Evolutionary conservation across 2,113 vertebrate genomes (phyloP).

Genomic region (Tupaia tana): DNA sequence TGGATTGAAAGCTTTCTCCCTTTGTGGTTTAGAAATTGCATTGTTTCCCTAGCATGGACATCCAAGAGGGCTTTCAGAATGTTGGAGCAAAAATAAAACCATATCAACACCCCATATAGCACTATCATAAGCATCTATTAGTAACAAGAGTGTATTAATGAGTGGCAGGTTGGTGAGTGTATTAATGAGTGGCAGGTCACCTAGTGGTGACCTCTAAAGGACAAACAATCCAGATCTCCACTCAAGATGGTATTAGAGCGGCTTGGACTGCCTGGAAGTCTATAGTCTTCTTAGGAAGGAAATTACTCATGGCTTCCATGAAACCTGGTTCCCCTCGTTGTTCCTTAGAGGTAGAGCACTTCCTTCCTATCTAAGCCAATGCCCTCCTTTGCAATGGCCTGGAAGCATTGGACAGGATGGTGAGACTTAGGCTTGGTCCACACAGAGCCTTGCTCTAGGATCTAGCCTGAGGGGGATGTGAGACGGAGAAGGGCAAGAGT

Average conservation of each 20-base stretch:
- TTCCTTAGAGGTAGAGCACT: slow-evolving; percentile 18
- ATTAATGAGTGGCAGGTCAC: not conserved
- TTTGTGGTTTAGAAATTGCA: not conserved
- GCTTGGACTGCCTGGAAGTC: slow-evolving; percentile 57
- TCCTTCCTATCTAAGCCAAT: slow-evolving; percentile 55
- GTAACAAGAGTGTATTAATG: not conserved
- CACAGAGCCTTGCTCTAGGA: not conserved
- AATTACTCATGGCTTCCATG: slow-evolving; percentile 75
- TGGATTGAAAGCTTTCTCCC: not conserved
- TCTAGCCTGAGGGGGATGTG: not conserved
- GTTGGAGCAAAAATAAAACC: not conserved
- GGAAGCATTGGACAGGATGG: not conserved
- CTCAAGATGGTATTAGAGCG: not conserved
- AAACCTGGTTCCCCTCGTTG: not conserved
- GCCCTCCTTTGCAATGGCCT: not conserved
- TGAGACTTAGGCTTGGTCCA: not conserved
- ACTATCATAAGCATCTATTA: not conserved
- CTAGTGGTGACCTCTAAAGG: not conserved
- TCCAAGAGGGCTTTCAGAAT: not conserved
- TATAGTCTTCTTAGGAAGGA: slow-evolving; percentile 76
- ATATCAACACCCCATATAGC: not conserved
- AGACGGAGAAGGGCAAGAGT: not conserved
- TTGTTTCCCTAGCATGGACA: not conserved
- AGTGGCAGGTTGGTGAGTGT: not conserved
- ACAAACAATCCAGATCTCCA: not conserved